Evolutionary conservation across 2,113 vertebrate species (phyloP), one percentile per base, ranked within the genome.

Genomic region (Brachyistius frenatus): DNA sequence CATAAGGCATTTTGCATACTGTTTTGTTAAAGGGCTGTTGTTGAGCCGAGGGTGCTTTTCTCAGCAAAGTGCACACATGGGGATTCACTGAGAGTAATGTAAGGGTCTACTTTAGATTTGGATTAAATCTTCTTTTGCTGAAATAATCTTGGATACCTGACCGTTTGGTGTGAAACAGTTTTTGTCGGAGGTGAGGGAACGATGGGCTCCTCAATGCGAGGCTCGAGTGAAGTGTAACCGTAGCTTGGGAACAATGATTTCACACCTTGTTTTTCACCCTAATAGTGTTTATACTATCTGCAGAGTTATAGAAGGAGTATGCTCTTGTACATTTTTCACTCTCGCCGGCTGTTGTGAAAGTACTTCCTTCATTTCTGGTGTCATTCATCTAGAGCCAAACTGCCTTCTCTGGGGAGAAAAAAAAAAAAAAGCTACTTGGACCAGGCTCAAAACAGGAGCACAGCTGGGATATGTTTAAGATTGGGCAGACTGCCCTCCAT

Each of bases 381-480:
- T 97, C 97, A 99, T 98, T 98, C 97, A 98, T 98, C 96, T 95
- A 73, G 95, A 97, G 98, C 96, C 97, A 98, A 96, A 95, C 95
- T 96, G 94, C 95, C 94, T 96, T 95, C 81, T 91, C 88, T 72
- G 39, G 66, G 66, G 77, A 23, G 23, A 46, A 37, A 76, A 58
- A 73, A 82, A 73, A 82, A 87, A 76, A 95, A 96, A 95, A 96
- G 94, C 95, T 95, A 94, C 95, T 99, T 99, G 97, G 97, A 97
- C 94, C 94, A 88, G 94, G 92, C 95, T 98, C 97, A 98, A 91
- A 97, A 97, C 96, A 96, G 96, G 94, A 97, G 96, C 97, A 97
- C 98, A 99, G 97, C 97, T 99, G 98, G 97, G 96, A 98, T 97
- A 96, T 98, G 96, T 99, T 99, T 99, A 96, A 97, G 96, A 97